Conservation (phyloP, 2,113 vertebrate genomes). For the Corvus cornix region DNA sequence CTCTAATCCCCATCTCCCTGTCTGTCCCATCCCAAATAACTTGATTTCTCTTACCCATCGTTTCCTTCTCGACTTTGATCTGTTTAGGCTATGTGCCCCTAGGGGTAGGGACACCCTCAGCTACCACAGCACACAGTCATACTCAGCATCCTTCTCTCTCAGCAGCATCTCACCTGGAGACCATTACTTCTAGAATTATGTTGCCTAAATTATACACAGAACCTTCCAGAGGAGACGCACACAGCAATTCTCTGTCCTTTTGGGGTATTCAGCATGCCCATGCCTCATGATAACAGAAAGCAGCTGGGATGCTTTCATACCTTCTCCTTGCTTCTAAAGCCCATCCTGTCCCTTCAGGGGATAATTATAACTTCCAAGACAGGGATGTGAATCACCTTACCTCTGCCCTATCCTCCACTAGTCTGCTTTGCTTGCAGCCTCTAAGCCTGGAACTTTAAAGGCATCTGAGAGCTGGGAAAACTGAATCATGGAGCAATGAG, state of each 20-base stretch:
- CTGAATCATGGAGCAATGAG: not conserved
- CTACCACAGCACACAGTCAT: not conserved
- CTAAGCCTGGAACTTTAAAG: not conserved
- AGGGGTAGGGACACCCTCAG: not conserved
- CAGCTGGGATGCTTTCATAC: not conserved
- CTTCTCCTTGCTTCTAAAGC: not conserved
- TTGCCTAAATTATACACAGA: not conserved
- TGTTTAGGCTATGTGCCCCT: not conserved
- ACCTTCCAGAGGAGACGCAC: not conserved
- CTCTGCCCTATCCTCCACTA: not conserved
- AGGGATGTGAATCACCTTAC: not conserved
- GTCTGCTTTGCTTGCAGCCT: not conserved
- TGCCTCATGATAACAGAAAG: not conserved
- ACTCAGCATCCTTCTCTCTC: not conserved
- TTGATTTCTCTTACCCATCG: not conserved
- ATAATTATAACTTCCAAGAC: not conserved
- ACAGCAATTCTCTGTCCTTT: not conserved
- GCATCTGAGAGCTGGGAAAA: not conserved
- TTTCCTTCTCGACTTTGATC: not conserved
- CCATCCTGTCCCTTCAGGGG: not conserved
- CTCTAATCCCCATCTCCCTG: not conserved
- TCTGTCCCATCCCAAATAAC: not conserved
- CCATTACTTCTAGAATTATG: not conserved
- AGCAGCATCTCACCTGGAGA: not conserved
- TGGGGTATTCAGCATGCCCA: not conserved